Base-by-base conservation (phyloP, 2,888 invertebrate genomes). In the Diplazon laetatorius region DNA sequence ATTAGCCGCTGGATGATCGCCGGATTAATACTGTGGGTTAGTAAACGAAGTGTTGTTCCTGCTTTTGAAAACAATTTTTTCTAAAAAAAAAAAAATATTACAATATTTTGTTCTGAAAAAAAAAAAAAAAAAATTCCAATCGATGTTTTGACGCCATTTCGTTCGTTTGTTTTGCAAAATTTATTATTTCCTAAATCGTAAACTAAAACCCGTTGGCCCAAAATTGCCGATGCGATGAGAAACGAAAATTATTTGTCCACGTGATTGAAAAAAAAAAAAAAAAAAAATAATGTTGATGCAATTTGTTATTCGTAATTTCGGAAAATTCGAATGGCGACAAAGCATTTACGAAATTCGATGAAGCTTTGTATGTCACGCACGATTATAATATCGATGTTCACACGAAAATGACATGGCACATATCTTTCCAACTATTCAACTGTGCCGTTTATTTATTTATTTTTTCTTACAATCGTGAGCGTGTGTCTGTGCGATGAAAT, bases 381-480 rank as follows among this genome's bases (percentile, higher is more conserved):
- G 82, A 84, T 82, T 50, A 52, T 10, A n/a, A 25, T 55, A 16
- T 86, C 84, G 82, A 88, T 89, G 87, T 87, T 86, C 81, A 87
- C 88, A 83, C 74, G 80, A 82, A 86, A 85, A 84, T 83, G 83
- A 81, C 85, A 84, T 82, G 82, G 86, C 82, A 80, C 88, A 86
- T 86, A 87, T 90, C 90, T 90, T 89, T 90, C 89, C 89, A 89
- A 89, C 85, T 86, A 70, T 70, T 35, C 39, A 48, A 69, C 66
- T 76, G 44, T 74, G 50, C 52, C 73, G 25, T 68, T 74, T 74
- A 65, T 63, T 70, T 5, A 5, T 30, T 30, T 76, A 35, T 68
- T 74, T 74, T 69, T 63, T 70, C 63, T 50, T 71, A 78, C 69
- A 80, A 62, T 63, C 8, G 80, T 42, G 22, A 46, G 22, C 22